phyloP scores from a whole-genome alignment of 2,888 invertebrate genomes.

The Heterodera filipjevi region DNA sequence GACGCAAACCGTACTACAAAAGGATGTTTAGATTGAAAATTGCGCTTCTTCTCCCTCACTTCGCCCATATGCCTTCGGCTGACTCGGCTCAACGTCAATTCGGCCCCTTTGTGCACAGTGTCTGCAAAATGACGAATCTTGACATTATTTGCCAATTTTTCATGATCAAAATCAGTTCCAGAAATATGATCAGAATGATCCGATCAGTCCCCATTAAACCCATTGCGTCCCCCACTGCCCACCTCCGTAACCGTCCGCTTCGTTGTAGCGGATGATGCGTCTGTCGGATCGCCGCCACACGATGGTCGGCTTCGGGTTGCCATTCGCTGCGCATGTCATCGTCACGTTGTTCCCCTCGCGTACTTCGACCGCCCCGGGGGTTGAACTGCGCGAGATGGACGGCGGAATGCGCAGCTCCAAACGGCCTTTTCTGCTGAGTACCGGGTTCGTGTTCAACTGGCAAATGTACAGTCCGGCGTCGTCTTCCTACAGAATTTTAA shows the following conservation, averaged over 20 bases:
- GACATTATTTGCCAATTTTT: too few species aligned
- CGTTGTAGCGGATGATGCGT: conserved; percentile 63
- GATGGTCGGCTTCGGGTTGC: conserved; percentile 61
- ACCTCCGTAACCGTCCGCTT: conserved; percentile 64
- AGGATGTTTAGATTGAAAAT: neutral
- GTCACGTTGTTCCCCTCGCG: conserved; percentile 65
- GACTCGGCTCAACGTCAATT: conserved; percentile 56
- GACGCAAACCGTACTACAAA: conserved; percentile 57
- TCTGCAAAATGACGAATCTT: conserved; percentile 54
- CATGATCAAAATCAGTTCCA: too few species aligned
- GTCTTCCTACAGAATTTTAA: conserved; percentile 71
- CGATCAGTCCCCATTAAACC: too few species aligned
- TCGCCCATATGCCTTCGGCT: conserved; percentile 63
- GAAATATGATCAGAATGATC: neutral
- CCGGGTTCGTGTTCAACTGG: conserved; percentile 65
- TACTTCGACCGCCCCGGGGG: conserved; percentile 87
- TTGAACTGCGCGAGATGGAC: conserved; percentile 81
- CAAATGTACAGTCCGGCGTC: conserved; percentile 89
- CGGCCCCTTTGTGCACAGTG: conserved; percentile 58
- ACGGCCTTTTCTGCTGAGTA: conserved; percentile 52
- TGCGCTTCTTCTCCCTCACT: neutral
- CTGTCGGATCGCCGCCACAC: conserved; percentile 62
- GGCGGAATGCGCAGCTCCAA: conserved; percentile 74
- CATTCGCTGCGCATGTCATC: conserved; percentile 61
- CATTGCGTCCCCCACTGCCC: neutral